These are phyloP conservation scores for Myotis myotis DNA, from an alignment of 2,797 vertebrate genomes.

Conservation along the genomic window DNA sequence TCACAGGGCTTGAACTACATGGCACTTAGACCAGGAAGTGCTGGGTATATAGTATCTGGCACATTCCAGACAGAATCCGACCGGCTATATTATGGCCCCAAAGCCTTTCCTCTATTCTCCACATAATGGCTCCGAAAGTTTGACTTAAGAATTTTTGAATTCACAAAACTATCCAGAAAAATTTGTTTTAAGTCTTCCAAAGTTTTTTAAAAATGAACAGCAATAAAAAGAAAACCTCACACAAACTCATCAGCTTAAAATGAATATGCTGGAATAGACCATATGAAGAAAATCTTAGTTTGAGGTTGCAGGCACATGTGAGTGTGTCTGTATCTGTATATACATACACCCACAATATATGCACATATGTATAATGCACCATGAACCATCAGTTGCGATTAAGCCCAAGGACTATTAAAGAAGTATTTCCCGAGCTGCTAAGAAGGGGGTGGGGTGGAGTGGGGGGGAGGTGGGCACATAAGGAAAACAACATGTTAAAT, in stretches of 20 bases:
- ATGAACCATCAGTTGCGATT: constrained; percentile 20
- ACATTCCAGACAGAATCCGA: neutral
- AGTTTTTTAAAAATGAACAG: constrained; percentile 47
- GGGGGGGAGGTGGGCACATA: neutral
- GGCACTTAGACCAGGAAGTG: neutral
- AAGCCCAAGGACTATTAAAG: constrained; percentile 32
- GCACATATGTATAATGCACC: constrained; percentile 12
- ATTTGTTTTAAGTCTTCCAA: constrained; percentile 19
- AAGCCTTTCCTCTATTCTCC: constrained; percentile 2
- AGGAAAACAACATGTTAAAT: neutral
- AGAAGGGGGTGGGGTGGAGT: neutral
- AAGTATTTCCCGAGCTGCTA: constrained; percentile 25
- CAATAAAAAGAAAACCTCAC: constrained; percentile 55
- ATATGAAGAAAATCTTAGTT: constrained; percentile 51
- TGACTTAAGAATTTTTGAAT: constrained; percentile 26
- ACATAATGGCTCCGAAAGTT: neutral
- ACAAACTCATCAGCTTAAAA: constrained; percentile 26
- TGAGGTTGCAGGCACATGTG: neutral
- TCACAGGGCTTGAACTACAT: constrained; percentile 14
- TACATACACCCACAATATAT: neutral
- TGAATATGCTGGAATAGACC: neutral
- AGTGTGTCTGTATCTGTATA: neutral
- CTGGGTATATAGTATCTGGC: neutral
- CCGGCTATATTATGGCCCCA: neutral
- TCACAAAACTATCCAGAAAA: constrained; percentile 33